Evolutionary conservation across 2,888 invertebrate species (phyloP).

Genomic region (Drosophila monieri): DNA sequence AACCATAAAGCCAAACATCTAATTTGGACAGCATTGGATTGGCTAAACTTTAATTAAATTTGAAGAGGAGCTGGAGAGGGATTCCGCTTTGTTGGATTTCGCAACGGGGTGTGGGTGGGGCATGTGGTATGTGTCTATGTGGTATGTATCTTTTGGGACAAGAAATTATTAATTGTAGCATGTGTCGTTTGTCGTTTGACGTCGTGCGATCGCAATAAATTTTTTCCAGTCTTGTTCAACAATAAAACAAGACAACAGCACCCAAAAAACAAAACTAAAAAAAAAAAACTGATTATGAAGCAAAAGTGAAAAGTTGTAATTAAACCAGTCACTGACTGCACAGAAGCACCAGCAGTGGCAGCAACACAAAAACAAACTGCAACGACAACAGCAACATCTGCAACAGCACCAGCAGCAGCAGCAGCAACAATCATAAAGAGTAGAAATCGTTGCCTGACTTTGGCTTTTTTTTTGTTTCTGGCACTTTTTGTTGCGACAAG

Average conservation of each 20-base stretch:
- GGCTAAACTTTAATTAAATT: slow-evolving; percentile 72
- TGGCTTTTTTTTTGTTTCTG: slow-evolving; percentile 20
- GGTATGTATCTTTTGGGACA: slow-evolving; percentile 45
- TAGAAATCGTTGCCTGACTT: slow-evolving; percentile 6
- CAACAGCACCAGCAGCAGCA: background rate
- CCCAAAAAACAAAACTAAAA: slow-evolving; percentile 8
- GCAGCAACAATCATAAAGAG: slow-evolving; percentile 5
- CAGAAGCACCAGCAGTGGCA: slow-evolving; percentile 34
- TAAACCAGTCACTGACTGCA: slow-evolving; percentile 80
- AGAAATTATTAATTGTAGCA: slow-evolving; percentile 68
- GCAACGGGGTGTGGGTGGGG: slow-evolving; percentile 8
- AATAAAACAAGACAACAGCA: slow-evolving; percentile 42
- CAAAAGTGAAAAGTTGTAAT: slow-evolving; percentile 82
- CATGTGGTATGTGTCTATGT: slow-evolving; percentile 2
- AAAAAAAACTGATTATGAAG: slow-evolving; percentile 69
- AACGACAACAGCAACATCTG: slow-evolving; percentile 50
- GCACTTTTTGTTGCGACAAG: slow-evolving; percentile 64
- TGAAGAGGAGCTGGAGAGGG: slow-evolving; percentile 42
- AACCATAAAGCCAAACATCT: slow-evolving; percentile 52
- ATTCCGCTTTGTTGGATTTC: slow-evolving; percentile 71
- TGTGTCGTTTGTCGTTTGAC: slow-evolving; percentile 55
- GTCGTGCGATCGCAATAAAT: slow-evolving; percentile 72
- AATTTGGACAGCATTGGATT: slow-evolving; percentile 59
- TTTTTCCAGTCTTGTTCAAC: slow-evolving; percentile 57
- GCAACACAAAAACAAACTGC: slow-evolving; percentile 46